Conservation (phyloP, 2,888 invertebrate species). For the Apamea epomidion region DNA sequence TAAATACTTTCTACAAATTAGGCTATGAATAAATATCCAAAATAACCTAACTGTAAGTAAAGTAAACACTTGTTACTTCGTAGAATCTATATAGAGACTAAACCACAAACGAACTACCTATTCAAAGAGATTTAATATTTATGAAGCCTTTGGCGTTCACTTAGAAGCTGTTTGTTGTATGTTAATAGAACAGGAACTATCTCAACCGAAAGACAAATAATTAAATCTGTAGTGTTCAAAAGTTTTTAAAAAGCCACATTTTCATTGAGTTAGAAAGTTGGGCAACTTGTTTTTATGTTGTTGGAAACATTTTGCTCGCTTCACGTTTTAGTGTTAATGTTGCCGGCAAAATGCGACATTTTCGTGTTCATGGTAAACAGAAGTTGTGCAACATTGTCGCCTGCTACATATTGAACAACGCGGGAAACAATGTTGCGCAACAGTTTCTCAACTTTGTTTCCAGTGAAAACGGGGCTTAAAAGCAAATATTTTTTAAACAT, state of each 20-base stretch:
- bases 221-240: not conserved
- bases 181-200: slow-evolving; percentile 5
- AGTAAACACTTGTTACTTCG: not conserved
- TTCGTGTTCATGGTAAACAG: not conserved
- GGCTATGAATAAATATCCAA: not conserved
- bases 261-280: not conserved
- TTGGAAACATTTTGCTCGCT: not conserved
- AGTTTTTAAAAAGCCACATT: not conserved
- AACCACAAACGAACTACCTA: slow-evolving; percentile 6
- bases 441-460: not conserved
- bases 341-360: not conserved
- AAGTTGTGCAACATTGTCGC: not conserved
- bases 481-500: not conserved
- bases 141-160: slow-evolving; percentile 9
- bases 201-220: not conserved
- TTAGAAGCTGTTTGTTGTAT: slow-evolving; percentile 10
- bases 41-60: not conserved
- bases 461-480: not conserved
- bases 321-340: too few relatives aligned
- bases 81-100: slow-evolving; percentile 10
- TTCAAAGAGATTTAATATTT: slow-evolving; percentile 45
- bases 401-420: not conserved
- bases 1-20: not conserved
- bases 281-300: not conserved
- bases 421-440: not conserved